Conservation (phyloP, 1,140 invertebrate species). For the Callitettix versicolor region DNA sequence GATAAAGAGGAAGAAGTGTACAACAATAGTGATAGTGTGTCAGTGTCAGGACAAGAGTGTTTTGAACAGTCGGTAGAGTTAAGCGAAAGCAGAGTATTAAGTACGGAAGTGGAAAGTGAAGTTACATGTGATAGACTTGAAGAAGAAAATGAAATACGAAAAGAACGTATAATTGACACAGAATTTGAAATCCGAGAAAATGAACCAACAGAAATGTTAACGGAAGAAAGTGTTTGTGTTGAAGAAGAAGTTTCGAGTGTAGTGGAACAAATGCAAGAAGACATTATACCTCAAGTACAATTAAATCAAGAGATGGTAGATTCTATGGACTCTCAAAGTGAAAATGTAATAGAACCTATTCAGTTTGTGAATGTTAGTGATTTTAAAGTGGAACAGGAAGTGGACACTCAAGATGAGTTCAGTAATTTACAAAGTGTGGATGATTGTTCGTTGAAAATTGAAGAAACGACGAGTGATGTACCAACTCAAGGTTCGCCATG, state of each 20-base stretch:
- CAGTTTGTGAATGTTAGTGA: too few species aligned
- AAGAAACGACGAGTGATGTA: too few species aligned
- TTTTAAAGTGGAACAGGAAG: not conserved
- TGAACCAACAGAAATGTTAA: too few species aligned
- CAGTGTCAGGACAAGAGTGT: slow-evolving; percentile 8
- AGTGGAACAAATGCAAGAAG: too few species aligned
- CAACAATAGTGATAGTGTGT: not conserved
- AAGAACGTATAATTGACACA: not conserved
- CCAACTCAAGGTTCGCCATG: too few species aligned
- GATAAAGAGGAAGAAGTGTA: too few species aligned
- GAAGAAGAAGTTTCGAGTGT: not conserved
- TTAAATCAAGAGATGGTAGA: too few species aligned
- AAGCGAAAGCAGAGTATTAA: not conserved
- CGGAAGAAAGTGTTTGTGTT: not conserved
- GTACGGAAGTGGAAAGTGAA: not conserved
- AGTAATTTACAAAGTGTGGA: not conserved
- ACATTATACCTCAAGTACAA: too few species aligned
- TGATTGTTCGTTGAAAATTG: too few species aligned
- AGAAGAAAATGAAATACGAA: not conserved
- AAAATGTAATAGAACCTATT: too few species aligned
- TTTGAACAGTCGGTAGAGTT: not conserved
- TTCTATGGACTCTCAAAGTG: too few species aligned
- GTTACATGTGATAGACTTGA: not conserved
- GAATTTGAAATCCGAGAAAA: not conserved
- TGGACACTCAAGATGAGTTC: not conserved